Evolutionary conservation across 2,888 invertebrate species (phyloP).

Genomic region (Cephus pulcher): DNA sequence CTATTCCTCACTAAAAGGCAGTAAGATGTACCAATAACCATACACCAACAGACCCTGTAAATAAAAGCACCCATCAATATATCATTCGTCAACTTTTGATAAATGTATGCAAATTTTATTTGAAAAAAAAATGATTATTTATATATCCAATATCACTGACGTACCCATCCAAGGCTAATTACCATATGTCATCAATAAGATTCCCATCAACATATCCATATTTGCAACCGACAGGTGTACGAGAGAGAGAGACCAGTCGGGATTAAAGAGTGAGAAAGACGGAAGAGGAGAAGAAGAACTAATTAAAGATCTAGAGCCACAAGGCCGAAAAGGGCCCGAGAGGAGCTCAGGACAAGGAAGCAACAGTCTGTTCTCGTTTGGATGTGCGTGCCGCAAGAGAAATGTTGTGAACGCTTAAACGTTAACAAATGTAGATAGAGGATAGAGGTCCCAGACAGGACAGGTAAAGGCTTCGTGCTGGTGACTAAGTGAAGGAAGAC

Average conservation of each 20-base stretch:
- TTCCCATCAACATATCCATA: neutral
- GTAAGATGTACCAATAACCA: neutral
- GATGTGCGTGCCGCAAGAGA: constrained; percentile 46
- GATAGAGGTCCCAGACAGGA: constrained; percentile 39
- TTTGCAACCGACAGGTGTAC: neutral
- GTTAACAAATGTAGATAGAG: constrained; percentile 61
- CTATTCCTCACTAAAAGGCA: neutral
- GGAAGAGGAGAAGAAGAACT: neutral
- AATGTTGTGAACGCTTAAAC: constrained; percentile 65
- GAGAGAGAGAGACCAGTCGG: neutral
- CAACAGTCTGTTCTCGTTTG: constrained; percentile 37
- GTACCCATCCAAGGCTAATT: neutral
- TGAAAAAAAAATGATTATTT: neutral
- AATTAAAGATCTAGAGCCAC: neutral
- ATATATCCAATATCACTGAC: neutral
- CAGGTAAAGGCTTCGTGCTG: constrained; percentile 53
- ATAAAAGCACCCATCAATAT: neutral
- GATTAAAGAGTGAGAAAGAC: neutral
- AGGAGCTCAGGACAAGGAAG: constrained; percentile 21
- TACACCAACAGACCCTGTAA: neutral
- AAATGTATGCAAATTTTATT: neutral
- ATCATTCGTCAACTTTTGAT: neutral
- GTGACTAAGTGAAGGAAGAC: constrained; percentile 49
- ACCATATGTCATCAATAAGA: neutral
- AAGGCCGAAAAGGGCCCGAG: neutral